Conservation (phyloP, 2,113 vertebrate species). For the Globicephala melas region DNA sequence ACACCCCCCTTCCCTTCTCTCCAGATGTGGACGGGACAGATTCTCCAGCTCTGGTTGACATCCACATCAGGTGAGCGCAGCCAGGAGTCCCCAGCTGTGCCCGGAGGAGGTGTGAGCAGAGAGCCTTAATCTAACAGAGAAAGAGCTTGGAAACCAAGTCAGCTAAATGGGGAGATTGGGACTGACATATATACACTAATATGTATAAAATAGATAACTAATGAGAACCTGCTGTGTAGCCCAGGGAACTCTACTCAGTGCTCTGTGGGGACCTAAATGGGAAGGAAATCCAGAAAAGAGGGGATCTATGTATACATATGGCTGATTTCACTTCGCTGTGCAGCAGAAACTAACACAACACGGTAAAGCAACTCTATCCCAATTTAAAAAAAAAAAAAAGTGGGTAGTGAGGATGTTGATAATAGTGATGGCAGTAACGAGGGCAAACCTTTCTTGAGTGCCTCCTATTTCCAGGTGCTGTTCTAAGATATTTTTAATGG, state of each 20-base stretch:
- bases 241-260: too few relatives aligned
- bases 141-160: not conserved
- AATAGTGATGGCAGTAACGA: too few relatives aligned
- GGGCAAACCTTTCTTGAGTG: not conserved
- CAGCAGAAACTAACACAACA: too few relatives aligned
- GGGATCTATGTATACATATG: too few relatives aligned
- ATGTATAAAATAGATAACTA: too few relatives aligned
- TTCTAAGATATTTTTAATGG: not conserved
- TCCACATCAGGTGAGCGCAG: not conserved
- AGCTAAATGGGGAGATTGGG: not conserved
- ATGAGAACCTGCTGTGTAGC: too few relatives aligned
- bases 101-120: not conserved
- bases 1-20: accelerated
- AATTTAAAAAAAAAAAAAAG: not conserved
- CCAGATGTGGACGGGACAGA: not conserved
- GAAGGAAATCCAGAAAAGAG: too few relatives aligned
- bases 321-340: too few relatives aligned
- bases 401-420: not conserved
- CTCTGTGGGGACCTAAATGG: too few relatives aligned
- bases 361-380: too few relatives aligned
- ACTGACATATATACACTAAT: too few relatives aligned
- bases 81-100: not conserved
- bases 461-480: not conserved
- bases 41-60: not conserved
- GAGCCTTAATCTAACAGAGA: not conserved